Evolutionary conservation across 2,113 vertebrate species (phyloP).

Genomic region (Gallinago jamesoni): DNA sequence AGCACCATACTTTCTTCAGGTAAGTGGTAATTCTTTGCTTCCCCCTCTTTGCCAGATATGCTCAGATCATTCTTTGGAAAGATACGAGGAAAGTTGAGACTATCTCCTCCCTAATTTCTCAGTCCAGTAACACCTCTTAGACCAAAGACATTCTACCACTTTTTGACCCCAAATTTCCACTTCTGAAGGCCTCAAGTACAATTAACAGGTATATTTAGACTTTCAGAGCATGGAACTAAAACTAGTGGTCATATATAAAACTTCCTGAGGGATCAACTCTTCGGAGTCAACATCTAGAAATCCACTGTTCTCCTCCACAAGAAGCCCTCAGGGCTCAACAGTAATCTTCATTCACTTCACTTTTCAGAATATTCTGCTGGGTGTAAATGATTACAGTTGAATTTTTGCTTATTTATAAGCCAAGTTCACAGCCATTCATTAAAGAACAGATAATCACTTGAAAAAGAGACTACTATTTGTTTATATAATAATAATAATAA

Average conservation of each 20-base stretch:
- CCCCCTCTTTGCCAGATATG: not conserved
- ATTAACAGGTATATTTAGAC: not conserved
- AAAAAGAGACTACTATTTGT: not conserved
- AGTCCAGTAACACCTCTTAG: not conserved
- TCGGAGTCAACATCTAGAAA: not conserved
- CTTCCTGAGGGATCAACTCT: not conserved
- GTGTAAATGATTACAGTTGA: not conserved
- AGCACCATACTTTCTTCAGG: constrained; percentile 99
- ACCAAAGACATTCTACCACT: not conserved
- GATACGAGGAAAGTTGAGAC: not conserved
- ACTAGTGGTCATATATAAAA: not conserved
- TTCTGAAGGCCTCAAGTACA: not conserved
- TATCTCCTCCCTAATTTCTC: not conserved
- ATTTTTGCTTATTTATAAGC: not conserved
- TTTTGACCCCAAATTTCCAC: not conserved
- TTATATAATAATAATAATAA: not conserved
- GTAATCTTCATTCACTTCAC: not conserved
- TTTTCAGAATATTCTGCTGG: not conserved
- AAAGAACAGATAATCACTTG: not conserved
- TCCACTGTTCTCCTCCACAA: not conserved
- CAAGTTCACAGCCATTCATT: not conserved
- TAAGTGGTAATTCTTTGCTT: constrained; percentile 60
- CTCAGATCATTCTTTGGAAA: not conserved
- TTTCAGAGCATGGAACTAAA: not conserved
- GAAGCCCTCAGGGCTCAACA: not conserved